Evolutionary conservation across 1,140 invertebrate genomes (phyloP).

Genomic region (Zaprionus vittiger): DNA sequence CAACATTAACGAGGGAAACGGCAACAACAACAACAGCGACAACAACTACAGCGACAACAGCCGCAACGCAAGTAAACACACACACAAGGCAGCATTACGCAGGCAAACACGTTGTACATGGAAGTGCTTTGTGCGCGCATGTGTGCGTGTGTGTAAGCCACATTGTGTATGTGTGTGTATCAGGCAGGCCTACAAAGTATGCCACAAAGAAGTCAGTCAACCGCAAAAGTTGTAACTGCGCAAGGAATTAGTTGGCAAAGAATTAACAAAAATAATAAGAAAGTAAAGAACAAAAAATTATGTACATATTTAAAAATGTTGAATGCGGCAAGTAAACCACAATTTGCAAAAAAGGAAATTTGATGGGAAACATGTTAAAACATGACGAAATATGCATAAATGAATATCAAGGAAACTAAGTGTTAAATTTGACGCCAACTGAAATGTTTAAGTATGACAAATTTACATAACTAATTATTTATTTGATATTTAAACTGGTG

Average conservation of each 20-base stretch:
- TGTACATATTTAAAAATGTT: slow-evolving; percentile 12
- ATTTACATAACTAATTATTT: not conserved
- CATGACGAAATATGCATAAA: not conserved
- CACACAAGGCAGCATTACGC: slow-evolving; percentile 12
- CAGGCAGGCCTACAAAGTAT: slow-evolving; percentile 32
- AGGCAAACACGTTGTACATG: slow-evolving; percentile 15
- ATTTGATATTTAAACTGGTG: not conserved
- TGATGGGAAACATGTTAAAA: not conserved
- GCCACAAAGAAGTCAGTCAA: slow-evolving; percentile 71
- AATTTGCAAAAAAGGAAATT: not conserved
- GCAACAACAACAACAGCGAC: slow-evolving; percentile 10
- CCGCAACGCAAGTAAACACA: slow-evolving; percentile 24
- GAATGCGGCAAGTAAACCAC: not conserved
- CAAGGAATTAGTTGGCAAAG: slow-evolving; percentile 59
- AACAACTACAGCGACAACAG: slow-evolving; percentile 3
- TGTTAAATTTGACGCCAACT: not conserved
- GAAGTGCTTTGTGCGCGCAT: slow-evolving; percentile 8
- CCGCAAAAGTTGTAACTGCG: slow-evolving; percentile 63
- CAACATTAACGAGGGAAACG: slow-evolving; percentile 1
- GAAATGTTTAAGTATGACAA: not conserved
- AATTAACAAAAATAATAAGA: slow-evolving; percentile 36
- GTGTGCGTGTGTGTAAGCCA: not conserved
- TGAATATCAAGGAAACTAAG: not conserved
- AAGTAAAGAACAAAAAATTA: slow-evolving; percentile 30
- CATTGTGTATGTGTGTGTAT: slow-evolving; percentile 1